Percentiles rank a stretch among this genome's conserved stretches.
Evolutionary conservation across 2,888 invertebrate genomes (phyloP).

Genomic region (Aradus depressus): DNA sequence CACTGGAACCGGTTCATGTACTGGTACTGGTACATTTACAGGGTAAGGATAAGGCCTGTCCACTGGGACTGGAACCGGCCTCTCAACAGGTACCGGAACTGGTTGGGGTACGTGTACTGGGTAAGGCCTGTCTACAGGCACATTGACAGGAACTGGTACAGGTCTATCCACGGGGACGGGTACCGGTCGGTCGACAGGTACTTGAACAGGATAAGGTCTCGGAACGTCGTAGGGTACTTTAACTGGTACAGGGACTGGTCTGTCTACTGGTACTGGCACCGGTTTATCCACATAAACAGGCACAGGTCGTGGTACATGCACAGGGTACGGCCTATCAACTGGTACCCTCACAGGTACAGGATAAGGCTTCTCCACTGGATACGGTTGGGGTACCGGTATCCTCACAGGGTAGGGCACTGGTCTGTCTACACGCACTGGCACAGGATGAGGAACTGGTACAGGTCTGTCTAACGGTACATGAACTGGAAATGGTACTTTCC

Average conservation of each 20-base stretch:
- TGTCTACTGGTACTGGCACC: conserved; percentile 28
- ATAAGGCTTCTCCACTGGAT: conserved; percentile 27
- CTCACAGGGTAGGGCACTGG: conserved; percentile 26
- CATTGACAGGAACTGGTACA: conserved; percentile 23
- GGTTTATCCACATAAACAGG: conserved; percentile 28
- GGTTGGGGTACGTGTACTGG: conserved; percentile 27
- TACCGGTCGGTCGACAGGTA: conserved; percentile 25
- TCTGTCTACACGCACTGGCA: conserved; percentile 26
- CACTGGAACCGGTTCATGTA: conserved; percentile 19
- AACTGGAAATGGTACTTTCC: conserved; percentile 30
- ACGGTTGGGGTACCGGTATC: conserved; percentile 29
- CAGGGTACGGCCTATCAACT: conserved; percentile 23
- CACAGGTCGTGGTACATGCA: conserved; percentile 23
- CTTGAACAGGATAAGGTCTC: conserved; percentile 29
- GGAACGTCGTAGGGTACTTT: conserved; percentile 30
- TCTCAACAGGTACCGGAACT: conserved; percentile 28
- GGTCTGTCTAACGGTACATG: conserved; percentile 28
- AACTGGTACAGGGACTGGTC: conserved; percentile 30
- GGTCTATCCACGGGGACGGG: conserved; percentile 16
- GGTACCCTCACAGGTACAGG: conserved; percentile 28
- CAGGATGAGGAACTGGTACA: conserved; percentile 30
- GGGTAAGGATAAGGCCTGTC: conserved; percentile 21
- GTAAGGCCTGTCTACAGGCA: conserved; percentile 29
- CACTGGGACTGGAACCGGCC: conserved; percentile 23
- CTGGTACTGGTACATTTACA: conserved; percentile 17